Evolutionary conservation across 2,797 vertebrate species (phyloP).

Genomic region (Apodemus agrarius): DNA sequence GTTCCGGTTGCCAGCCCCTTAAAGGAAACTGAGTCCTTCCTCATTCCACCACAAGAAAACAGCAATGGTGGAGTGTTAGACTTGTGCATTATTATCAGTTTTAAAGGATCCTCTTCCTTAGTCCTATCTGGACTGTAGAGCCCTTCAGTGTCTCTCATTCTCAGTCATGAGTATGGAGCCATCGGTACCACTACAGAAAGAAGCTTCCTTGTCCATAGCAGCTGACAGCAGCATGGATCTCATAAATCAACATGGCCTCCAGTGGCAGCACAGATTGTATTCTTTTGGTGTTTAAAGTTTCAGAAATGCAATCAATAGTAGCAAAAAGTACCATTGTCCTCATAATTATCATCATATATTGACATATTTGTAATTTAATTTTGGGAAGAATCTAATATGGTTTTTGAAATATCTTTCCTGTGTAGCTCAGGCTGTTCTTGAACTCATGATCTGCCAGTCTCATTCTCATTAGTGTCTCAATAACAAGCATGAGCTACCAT

Average conservation of each 20-base stretch:
- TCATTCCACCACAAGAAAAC: not conserved
- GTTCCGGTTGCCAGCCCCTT: not conserved
- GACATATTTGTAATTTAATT: conserved; percentile 70
- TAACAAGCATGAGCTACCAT: not conserved
- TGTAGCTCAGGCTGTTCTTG: not conserved
- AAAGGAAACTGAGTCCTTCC: not conserved
- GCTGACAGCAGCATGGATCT: not conserved
- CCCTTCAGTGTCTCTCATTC: not conserved
- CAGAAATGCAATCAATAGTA: conserved; percentile 60
- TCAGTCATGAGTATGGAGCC: not conserved
- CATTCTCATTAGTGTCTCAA: not conserved
- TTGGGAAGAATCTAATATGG: conserved; percentile 1
- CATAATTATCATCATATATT: not conserved
- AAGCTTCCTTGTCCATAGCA: not conserved
- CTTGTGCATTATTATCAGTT: too few relatives aligned
- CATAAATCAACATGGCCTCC: not conserved
- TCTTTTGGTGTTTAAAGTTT: not conserved
- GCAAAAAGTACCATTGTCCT: conserved; percentile 56
- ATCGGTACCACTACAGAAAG: not conserved
- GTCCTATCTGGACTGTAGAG: not conserved
- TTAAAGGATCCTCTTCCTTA: not conserved
- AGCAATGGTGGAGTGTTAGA: not conserved
- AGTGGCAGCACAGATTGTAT: not conserved
- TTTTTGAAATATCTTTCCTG: not conserved
- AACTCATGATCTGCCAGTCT: not conserved